These are phyloP conservation scores for Sarcophaga subvicina DNA, from an alignment of 2,888 invertebrate genomes.

Conservation along the genomic window DNA sequence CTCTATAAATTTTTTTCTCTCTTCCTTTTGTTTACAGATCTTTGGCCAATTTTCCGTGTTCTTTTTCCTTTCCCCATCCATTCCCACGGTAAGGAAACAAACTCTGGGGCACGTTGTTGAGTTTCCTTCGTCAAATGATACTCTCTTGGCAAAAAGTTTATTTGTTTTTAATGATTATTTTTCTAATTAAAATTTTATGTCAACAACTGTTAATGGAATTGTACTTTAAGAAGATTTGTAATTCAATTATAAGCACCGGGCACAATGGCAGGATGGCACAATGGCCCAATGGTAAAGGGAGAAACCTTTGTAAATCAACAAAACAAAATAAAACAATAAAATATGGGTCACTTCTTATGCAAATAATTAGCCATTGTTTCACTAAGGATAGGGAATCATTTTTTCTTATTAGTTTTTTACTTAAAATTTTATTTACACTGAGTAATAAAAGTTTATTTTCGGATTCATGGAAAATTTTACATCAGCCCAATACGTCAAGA, in stretches of 20 bases:
- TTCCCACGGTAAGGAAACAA: not conserved
- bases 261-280: not conserved
- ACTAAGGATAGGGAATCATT: not conserved
- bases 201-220: not conserved
- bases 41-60: not conserved
- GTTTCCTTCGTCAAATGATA: not conserved
- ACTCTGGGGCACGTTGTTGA: not conserved
- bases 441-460: too few species aligned
- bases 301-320: too few species aligned
- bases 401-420: not conserved
- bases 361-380: too few species aligned
- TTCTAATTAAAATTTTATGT: not conserved
- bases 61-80: too few species aligned
- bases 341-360: not conserved
- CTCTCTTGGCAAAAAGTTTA: not conserved
- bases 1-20: not conserved
- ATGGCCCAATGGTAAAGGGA: too few species aligned
- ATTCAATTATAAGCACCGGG: not conserved
- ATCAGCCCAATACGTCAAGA: too few species aligned
- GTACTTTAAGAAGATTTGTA: not conserved
- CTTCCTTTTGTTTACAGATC: not conserved
- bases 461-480: too few species aligned
- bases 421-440: too few species aligned
- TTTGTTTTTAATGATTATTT: not conserved
- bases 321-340: not conserved